phyloP scores from a whole-genome alignment of 2,113 vertebrate species.

The Phocoena phocoena region DNA sequence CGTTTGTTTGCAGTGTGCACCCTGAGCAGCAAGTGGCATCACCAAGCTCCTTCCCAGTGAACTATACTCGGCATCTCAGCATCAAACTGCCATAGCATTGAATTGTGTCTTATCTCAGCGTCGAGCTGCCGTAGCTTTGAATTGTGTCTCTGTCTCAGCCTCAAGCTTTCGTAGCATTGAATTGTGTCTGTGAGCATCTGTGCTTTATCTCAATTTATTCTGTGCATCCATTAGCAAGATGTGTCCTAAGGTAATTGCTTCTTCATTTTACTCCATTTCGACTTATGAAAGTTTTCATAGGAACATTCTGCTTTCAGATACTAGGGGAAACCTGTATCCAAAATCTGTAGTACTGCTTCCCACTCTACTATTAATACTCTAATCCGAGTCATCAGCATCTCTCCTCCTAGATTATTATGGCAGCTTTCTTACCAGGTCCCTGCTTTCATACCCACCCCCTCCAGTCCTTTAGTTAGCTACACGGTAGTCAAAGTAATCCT shows the following conservation, averaged over 20 bases:
- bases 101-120: neutral
- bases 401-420: neutral
- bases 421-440: neutral
- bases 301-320: neutral
- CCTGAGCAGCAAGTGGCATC: rapidly evolving
- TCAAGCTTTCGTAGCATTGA: neutral
- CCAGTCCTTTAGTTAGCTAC: neutral
- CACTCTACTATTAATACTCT: too few species aligned
- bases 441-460: neutral
- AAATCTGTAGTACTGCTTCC: neutral
- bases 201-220: neutral
- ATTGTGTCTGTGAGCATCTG: neutral
- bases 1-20: neutral
- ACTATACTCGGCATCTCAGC: neutral
- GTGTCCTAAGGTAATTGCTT: neutral
- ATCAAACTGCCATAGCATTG: neutral
- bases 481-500: neutral
- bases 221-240: neutral
- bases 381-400: neutral
- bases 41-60: too few species aligned
- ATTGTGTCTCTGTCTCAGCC: neutral
- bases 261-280: neutral
- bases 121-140: neutral
- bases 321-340: neutral
- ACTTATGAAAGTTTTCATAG: neutral